These are phyloP conservation scores for Pardosa pseudoannulata DNA, from an alignment of 2,888 invertebrate genomes.

Conservation along the genomic window DNA sequence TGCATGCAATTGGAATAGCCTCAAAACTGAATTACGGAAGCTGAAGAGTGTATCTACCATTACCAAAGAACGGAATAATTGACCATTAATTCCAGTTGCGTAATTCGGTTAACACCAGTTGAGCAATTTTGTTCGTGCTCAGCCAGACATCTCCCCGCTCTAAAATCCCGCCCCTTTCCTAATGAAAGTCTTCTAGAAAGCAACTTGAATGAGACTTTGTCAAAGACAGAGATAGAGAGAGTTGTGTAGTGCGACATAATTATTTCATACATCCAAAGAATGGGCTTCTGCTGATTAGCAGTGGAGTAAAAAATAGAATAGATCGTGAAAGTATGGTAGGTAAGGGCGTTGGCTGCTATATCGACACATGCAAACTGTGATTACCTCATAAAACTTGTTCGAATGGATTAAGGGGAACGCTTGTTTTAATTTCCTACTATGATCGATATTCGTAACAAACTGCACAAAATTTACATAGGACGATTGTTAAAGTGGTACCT, in stretches of 20 bases:
- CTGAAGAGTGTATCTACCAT: too few species aligned
- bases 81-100: too few species aligned
- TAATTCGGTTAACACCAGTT: not conserved
- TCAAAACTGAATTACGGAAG: too few species aligned
- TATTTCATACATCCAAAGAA: not conserved
- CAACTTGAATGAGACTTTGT: not conserved
- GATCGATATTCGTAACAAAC: not conserved
- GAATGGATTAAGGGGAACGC: too few species aligned
- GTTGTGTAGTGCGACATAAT: not conserved
- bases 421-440: not conserved
- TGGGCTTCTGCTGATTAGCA: not conserved
- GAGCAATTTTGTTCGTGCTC: not conserved
- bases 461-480: too few species aligned
- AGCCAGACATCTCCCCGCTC: too few species aligned
- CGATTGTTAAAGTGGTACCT: too few species aligned
- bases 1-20: too few species aligned
- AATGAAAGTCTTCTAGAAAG: not conserved
- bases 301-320: not conserved
- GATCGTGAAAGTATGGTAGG: not conserved
- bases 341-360: not conserved
- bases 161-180: not conserved
- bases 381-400: constrained; percentile 12
- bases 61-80: too few species aligned
- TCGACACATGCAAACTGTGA: not conserved
- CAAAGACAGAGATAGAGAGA: too few species aligned